Evolutionary conservation across 2,888 invertebrate species (phyloP).

Genomic region (Chelonus formosanus): DNA sequence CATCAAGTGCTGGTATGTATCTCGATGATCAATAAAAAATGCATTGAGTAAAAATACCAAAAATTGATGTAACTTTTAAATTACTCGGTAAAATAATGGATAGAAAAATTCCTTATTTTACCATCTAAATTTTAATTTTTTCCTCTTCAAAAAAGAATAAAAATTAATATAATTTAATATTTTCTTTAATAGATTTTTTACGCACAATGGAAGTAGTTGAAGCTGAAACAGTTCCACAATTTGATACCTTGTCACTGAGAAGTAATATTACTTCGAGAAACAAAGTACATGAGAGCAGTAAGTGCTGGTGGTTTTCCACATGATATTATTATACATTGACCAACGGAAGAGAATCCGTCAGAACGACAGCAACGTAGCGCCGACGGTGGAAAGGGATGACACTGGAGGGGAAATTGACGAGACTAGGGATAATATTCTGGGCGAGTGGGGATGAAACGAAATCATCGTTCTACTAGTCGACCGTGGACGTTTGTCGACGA

Average conservation of each 20-base stretch:
- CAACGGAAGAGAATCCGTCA: conserved; percentile 9
- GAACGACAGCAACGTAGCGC: conserved; percentile 11
- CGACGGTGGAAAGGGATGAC: neutral
- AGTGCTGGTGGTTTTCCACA: neutral
- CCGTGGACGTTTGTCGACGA: conserved; percentile 43
- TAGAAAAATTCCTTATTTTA: too few relatives aligned
- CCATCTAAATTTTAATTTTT: too few relatives aligned
- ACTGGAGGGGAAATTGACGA: conserved; percentile 27
- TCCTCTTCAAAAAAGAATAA: too few relatives aligned
- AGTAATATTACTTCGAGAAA: neutral
- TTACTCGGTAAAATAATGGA: too few relatives aligned
- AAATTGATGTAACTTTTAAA: too few relatives aligned
- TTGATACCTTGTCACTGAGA: neutral
- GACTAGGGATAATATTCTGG: conserved; percentile 13
- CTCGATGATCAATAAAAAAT: too few relatives aligned
- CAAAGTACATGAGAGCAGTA: neutral
- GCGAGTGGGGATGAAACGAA: conserved; percentile 27
- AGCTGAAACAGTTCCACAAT: too few relatives aligned
- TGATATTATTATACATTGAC: neutral
- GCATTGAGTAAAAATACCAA: too few relatives aligned
- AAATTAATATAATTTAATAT: too few relatives aligned
- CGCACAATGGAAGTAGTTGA: too few relatives aligned
- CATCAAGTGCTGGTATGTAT: too few relatives aligned
- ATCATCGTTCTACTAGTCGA: conserved; percentile 46
- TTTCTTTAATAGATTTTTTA: too few relatives aligned